Evolutionary conservation across 1,140 invertebrate species (phyloP), one percentile per base, ranked within the genome.

Genomic region (Neuroterus valhalla): DNA sequence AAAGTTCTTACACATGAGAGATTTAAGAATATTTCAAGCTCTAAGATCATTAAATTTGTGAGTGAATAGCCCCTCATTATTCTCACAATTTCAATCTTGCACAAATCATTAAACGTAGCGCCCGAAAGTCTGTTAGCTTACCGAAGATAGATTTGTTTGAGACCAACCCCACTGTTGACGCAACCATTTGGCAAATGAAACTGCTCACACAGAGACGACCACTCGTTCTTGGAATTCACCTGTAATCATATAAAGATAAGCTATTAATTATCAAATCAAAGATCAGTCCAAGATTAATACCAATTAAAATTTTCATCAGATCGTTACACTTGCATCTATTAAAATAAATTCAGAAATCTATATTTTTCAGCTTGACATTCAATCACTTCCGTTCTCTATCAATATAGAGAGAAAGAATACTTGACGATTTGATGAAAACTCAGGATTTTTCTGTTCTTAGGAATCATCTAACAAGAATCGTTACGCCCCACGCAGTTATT

Each of bases 61-160:
- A 45, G 2, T 15, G 44, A 5, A 15, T 45, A 11, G n/a, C n/a
- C n/a, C n/a, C n/a, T n/a, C n/a, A 3, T 15, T 45, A 45, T 15
- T 45, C 44, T 12, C 10, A 10, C 11, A 45, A 45, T 15, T 45
- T 45, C 44, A 14, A 14, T 12, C 12, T 45, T 45, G 12, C 10
- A 14, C 44, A 14, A 15, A 11, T 45, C 44, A 2, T 15, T 12
- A 14, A 15, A 48, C 5, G 17, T 15, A 48, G 14, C 17, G 21
- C 21, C 21, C 4, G 6, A 8, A 38, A 52, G 52, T 66, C 45
- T 46, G 69, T 68, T 52, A 44, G 93, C 91, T 93, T 92, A 96
- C 91, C 96, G 94, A 74, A 96, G 92, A 88, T 98, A 98, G 79
- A 98, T 94, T 88, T 96, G 94, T 87, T 97, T 96, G 38, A 98